phyloP scores from a whole-genome alignment of 1,140 invertebrate genomes.

The Drosophila repleta region DNA sequence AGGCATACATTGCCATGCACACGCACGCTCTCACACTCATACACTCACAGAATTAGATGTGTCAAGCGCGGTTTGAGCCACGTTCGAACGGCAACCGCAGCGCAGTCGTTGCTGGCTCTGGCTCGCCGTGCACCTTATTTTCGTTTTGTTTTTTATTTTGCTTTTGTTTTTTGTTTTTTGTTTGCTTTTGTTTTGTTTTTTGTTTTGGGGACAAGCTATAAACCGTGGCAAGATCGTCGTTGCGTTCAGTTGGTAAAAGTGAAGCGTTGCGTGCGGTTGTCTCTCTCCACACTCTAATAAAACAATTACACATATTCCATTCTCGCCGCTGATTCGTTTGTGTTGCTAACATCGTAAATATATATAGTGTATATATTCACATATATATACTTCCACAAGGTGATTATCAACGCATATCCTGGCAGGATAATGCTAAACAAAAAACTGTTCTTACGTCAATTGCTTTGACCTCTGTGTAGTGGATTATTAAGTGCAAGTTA shows the following conservation, averaged over 20 bases:
- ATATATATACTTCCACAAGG: slow-evolving; percentile 16
- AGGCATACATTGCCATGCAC: not conserved
- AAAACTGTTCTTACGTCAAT: slow-evolving; percentile 3
- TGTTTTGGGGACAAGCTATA: slow-evolving; percentile 78
- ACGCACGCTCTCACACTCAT: slow-evolving; percentile 3
- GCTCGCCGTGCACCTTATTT: slow-evolving; percentile 23
- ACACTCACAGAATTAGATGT: not conserved
- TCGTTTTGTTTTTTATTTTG: slow-evolving; percentile 36
- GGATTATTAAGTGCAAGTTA: slow-evolving; percentile 8
- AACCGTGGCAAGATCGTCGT: slow-evolving; percentile 81
- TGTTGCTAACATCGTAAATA: slow-evolving; percentile 9
- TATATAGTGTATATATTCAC: not conserved
- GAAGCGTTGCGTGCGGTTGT: slow-evolving; percentile 80
- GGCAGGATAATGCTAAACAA: slow-evolving; percentile 8
- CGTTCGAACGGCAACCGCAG: slow-evolving; percentile 57
- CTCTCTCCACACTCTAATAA: slow-evolving; percentile 38
- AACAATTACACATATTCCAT: slow-evolving; percentile 28
- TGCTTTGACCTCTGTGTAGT: slow-evolving; percentile 11
- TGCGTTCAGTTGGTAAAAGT: slow-evolving; percentile 84
- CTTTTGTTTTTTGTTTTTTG: slow-evolving; percentile 46
- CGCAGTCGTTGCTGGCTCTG: slow-evolving; percentile 26
- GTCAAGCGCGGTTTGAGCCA: slow-evolving; percentile 49
- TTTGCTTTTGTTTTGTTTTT: slow-evolving; percentile 38
- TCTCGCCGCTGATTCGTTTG: slow-evolving; percentile 22
- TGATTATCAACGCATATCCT: slow-evolving; percentile 42